Evolutionary conservation across 1,140 invertebrate genomes (phyloP).

Genomic region (Philopotamus ludificatus): DNA sequence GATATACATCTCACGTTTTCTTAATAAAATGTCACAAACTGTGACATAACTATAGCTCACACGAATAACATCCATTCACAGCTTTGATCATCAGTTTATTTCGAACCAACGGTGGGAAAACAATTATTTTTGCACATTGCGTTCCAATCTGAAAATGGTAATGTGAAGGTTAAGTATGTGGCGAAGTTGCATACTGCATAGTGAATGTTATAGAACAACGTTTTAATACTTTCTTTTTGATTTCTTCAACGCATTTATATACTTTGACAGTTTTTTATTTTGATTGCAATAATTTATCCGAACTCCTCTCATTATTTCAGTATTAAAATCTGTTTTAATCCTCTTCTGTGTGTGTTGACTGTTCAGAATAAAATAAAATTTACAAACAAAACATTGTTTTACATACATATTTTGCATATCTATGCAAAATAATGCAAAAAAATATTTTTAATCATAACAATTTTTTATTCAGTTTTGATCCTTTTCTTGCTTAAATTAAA

Average conservation of each 20-base stretch:
- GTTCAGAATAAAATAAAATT: no score
- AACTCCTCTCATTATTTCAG: no score
- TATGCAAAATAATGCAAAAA: no score
- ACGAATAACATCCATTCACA: no score
- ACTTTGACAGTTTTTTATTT: neutral
- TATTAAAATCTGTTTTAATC: neutral
- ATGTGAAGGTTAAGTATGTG: neutral
- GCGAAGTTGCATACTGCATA: conserved; percentile 4
- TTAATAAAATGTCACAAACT: neutral
- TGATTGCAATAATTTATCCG: neutral
- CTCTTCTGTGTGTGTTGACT: neutral
- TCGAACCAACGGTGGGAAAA: neutral
- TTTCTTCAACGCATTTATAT: neutral
- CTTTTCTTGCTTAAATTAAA: neutral
- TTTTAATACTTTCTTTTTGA: neutral
- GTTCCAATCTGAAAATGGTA: neutral
- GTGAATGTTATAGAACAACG: neutral
- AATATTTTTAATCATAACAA: no score
- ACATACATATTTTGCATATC: no score
- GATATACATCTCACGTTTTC: neutral
- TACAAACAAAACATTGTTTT: no score
- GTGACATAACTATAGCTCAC: no score
- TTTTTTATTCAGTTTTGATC: neutral
- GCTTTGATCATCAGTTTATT: neutral
- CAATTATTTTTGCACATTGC: neutral